Evolutionary conservation across 2,797 vertebrate genomes (phyloP).

Genomic region (Syndactyla subalaris): DNA sequence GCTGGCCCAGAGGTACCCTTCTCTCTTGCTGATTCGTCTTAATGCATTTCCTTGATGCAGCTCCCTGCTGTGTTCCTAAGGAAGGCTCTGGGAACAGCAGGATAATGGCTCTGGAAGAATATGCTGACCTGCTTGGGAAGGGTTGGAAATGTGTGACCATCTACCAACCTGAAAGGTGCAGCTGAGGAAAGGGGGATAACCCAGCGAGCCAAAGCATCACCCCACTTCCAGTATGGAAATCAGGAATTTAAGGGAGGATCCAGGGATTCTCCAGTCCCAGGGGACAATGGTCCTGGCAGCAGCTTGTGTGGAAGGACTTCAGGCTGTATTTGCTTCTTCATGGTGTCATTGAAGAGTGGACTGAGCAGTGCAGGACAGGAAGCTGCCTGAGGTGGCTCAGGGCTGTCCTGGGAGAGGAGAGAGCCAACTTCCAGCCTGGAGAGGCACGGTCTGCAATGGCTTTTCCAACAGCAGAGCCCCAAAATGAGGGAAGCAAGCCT

Average conservation of each 20-base stretch:
- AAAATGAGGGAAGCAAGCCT: neutral
- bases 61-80: slow-evolving; percentile 60
- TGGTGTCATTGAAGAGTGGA: neutral
- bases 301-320: neutral
- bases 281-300: neutral
- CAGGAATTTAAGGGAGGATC: fast-evolving
- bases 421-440: neutral
- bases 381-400: neutral
- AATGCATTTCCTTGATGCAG: slow-evolving; percentile 80
- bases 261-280: neutral
- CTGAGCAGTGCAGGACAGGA: neutral
- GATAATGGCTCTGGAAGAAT: slow-evolving; percentile 56
- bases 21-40: slow-evolving; percentile 76
- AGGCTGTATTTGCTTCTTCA: neutral
- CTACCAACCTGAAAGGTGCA: neutral
- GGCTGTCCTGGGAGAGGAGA: neutral
- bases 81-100: slow-evolving; percentile 44
- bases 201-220: neutral
- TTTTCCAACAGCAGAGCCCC: neutral
- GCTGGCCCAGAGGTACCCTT: slow-evolving; percentile 68
- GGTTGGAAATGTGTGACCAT: slow-evolving; percentile 17
- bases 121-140: slow-evolving; percentile 56
- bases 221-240: neutral
- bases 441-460: neutral
- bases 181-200: neutral